These are phyloP conservation scores for Rana temporaria DNA, from an alignment of 2,113 vertebrate genomes.

Conservation along the genomic window DNA sequence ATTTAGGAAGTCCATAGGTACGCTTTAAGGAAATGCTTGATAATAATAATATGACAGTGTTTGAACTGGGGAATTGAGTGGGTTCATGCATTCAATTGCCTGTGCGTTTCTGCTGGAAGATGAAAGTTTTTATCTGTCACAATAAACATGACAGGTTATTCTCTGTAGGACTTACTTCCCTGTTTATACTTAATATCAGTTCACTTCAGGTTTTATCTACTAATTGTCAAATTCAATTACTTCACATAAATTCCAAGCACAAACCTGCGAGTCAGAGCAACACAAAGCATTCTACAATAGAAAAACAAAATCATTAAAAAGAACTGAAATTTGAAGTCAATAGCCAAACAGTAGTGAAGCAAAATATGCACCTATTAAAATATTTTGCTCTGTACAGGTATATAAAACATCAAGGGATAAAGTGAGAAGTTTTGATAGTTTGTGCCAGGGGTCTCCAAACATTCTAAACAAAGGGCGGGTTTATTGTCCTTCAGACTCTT, in stretches of 20 bases:
- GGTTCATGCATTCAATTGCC: neutral
- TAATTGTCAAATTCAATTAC: constrained; percentile 1
- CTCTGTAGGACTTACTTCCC: neutral
- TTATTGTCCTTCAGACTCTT: too few relatives aligned
- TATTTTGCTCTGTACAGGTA: too few relatives aligned
- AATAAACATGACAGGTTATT: constrained; percentile 14
- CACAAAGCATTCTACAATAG: neutral
- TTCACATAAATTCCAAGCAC: neutral
- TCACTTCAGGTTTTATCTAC: neutral
- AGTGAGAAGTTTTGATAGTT: too few relatives aligned
- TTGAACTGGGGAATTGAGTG: neutral
- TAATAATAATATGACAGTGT: neutral
- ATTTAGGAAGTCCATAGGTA: too few relatives aligned
- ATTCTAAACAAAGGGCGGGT: too few relatives aligned
- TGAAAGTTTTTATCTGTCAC: constrained; percentile 7
- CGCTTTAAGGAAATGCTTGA: too few relatives aligned
- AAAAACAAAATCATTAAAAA: neutral
- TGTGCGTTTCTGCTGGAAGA: neutral
- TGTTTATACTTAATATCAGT: neutral
- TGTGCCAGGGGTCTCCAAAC: too few relatives aligned
- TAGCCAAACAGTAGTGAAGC: too few relatives aligned
- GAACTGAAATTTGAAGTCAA: too few relatives aligned
- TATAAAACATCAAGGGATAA: too few relatives aligned
- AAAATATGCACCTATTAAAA: too few relatives aligned
- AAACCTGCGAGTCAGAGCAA: neutral